Evolutionary conservation across 2,797 vertebrate genomes (phyloP).

Genomic region (Chrysocyon brachyurus): DNA sequence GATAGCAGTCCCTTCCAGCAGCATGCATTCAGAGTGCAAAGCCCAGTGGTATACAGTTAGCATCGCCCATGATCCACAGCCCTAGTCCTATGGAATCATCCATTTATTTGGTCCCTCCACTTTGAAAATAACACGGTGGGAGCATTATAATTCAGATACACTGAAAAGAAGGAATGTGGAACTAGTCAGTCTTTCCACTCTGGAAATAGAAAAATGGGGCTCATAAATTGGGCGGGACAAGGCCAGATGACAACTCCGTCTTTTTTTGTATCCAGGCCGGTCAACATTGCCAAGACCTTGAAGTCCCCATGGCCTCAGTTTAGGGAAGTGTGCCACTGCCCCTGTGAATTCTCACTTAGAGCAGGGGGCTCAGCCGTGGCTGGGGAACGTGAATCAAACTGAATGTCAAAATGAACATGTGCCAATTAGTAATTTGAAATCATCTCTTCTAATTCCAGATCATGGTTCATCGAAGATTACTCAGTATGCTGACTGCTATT

Average conservation of each 20-base stretch:
- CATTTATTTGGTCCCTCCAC: not conserved
- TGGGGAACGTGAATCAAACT: not conserved
- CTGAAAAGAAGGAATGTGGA: not conserved
- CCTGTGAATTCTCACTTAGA: not conserved
- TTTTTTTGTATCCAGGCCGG: not conserved
- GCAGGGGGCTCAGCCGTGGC: not conserved
- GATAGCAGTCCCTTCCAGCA: no score
- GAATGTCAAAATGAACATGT: not conserved
- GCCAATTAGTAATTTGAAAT: constrained; percentile 13
- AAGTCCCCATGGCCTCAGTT: not conserved
- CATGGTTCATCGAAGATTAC: constrained; percentile 84
- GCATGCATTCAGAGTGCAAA: not conserved
- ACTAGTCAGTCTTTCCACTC: not conserved
- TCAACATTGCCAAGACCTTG: not conserved
- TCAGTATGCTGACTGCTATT: constrained; percentile 77
- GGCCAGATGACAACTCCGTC: not conserved
- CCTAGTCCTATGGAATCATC: not conserved
- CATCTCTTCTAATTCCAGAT: constrained; percentile 79
- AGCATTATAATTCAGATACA: not conserved
- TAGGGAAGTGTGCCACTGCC: not conserved
- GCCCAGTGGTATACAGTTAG: not conserved
- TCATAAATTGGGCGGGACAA: not conserved
- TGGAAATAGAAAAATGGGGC: not conserved
- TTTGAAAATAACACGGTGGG: not conserved
- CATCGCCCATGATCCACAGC: not conserved